A percentile compares a stretch with the other conserved stretches of the same genome.
phyloP scores from a whole-genome alignment of 2,888 invertebrate genomes.

The Atherix ibis region DNA sequence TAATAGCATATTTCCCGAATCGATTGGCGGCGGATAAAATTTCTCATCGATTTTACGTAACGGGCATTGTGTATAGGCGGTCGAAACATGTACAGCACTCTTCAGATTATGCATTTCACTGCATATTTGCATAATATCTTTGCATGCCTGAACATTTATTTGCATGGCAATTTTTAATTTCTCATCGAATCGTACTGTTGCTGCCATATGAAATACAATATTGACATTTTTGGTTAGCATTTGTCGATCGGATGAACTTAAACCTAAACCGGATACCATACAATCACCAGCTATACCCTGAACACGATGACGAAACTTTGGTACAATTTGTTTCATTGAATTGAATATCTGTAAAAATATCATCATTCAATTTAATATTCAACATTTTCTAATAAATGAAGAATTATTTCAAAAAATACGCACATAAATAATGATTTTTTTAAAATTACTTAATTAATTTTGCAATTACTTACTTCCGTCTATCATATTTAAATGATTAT shows the following conservation, averaged over 20 bases:
- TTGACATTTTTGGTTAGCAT: constrained; percentile 34
- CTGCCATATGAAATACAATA: constrained; percentile 42
- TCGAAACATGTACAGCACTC: constrained; percentile 41
- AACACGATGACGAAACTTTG: constrained; percentile 41
- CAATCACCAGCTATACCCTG: constrained; percentile 40
- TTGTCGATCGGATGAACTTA: constrained; percentile 33
- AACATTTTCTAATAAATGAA: no score
- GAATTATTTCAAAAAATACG: constrained; percentile 1
- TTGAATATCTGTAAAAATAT: constrained; percentile 31
- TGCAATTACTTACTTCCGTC: not conserved
- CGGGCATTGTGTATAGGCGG: constrained; percentile 41
- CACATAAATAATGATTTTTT: not conserved
- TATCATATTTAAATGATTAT: no score
- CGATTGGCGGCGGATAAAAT: constrained; percentile 38
- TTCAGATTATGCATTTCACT: constrained; percentile 39
- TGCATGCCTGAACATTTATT: constrained; percentile 56
- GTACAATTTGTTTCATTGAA: constrained; percentile 32
- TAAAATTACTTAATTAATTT: not conserved
- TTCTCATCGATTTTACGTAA: constrained; percentile 35
- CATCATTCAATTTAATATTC: no score
- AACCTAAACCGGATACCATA: constrained; percentile 35
- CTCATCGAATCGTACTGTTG: constrained; percentile 54
- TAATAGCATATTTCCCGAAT: constrained; percentile 35
- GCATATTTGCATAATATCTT: constrained; percentile 47
- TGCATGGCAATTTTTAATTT: constrained; percentile 53